A percentile compares a stretch with the other conserved stretches of the same genome.
Evolutionary conservation across 2,888 invertebrate genomes (phyloP).

Genomic region (Ametastegia equiseti): DNA sequence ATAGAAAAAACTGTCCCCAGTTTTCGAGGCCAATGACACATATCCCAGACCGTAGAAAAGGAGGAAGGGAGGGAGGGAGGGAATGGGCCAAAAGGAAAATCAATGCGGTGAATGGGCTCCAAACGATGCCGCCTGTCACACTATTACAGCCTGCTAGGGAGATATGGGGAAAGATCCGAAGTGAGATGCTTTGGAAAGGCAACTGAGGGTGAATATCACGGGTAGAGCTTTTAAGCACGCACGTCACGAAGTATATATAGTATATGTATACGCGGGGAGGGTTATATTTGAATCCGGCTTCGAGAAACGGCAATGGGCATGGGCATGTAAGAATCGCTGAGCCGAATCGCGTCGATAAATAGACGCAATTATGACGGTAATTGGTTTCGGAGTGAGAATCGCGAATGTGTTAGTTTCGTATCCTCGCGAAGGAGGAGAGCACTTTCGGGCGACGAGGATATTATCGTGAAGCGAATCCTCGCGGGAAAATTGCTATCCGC

Average conservation of each 20-base stretch:
- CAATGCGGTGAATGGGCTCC: constrained; percentile 71
- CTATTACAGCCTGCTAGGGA: constrained; percentile 57
- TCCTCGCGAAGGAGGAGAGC: no score
- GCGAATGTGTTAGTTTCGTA: neutral
- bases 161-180: constrained; percentile 38
- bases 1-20: constrained; percentile 12
- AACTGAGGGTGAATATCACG: constrained; percentile 29
- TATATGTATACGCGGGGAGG: no score
- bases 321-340: neutral
- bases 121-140: constrained; percentile 62
- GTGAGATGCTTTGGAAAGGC: constrained; percentile 23
- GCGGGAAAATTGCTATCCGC: neutral
- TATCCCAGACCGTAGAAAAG: neutral
- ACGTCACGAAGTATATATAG: constrained; percentile 38
- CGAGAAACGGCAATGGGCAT: neutral
- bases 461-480: constrained; percentile 21
- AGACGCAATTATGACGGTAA: constrained; percentile 27
- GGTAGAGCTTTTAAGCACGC: neutral
- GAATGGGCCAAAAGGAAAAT: constrained; percentile 67
- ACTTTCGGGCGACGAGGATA: constrained; percentile 26
- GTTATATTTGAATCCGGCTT: constrained; percentile 19
- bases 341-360: constrained; percentile 32
- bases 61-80: neutral
- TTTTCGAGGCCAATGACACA: constrained; percentile 36
- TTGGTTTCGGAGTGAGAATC: constrained; percentile 35